Base-by-base conservation (phyloP, 2,888 invertebrate genomes). In the Seira sanloemensis region DNA sequence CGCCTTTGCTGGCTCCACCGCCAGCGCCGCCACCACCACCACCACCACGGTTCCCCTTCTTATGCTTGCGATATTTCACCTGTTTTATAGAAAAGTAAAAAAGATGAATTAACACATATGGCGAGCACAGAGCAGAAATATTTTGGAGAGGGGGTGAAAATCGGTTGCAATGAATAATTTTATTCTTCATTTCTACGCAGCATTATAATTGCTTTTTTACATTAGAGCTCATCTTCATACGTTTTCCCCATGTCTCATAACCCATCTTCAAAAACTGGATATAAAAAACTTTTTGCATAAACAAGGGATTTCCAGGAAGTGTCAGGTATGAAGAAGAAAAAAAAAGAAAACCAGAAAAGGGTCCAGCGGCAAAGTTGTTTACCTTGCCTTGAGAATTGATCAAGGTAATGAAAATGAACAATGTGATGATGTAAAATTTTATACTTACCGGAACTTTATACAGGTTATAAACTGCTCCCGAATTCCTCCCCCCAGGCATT, bases 401-500 rank as follows among this genome's bases (percentile, higher is more conserved):
- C 62, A 62, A 62, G 62, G 62, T 62, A 62, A 62, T n/a, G 62
- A 62, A 62, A 50, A 16, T 62, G 21, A 21, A 62, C 21, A 62
- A 62, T 62, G 62, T 23, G 12, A 37, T 12, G 37, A 62, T 9
- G 4, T 4, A 21, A 23, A 62, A 18, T 18, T 58, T 58, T 68
- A 2, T 21, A 68, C 88, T 88, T 88, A 90, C 90, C 86, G 89
- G 88, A 90, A 94, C 94, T 94, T 99, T 99, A 93, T 99, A 99
- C 90, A 98, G 94, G 92, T 98, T 99, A 92, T 99, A 99, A 86
- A 99, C 98, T 88, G 98, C 98, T 88, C 98, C 98, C 90, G 98
- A 98, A 93, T 99, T 99, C 81, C 99, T 94, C 76, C 99, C 99
- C 58, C 99, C 99, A n/a, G 99, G 99, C 98, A 99, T 99, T 90